Conservation (phyloP, 2,888 invertebrate genomes). For the Synanthedon andrenaeformis region DNA sequence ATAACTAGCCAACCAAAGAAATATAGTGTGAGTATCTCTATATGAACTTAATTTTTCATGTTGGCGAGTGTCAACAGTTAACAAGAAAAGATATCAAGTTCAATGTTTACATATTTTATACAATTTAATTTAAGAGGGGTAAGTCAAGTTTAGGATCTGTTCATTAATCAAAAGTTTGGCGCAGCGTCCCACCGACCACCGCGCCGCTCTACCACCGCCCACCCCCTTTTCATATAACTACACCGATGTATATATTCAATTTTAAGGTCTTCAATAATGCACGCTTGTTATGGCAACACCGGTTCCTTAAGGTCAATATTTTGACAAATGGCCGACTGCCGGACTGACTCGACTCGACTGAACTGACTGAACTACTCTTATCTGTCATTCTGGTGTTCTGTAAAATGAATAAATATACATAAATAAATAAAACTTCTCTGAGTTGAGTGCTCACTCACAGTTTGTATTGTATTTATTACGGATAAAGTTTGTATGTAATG, state of each 20-base stretch:
- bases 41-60: too few relatives aligned
- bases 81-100: constrained; percentile 2
- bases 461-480: constrained; percentile 23
- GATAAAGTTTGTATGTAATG: constrained; percentile 22
- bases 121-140: constrained; percentile 39
- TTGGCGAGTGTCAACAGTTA: neutral
- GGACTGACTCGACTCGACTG: too few relatives aligned
- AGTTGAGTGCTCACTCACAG: constrained; percentile 21
- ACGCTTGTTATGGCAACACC: constrained; percentile 33
- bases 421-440: neutral
- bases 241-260: constrained; percentile 12
- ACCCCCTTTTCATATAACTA: constrained; percentile 38
- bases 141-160: constrained; percentile 61
- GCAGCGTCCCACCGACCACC: constrained; percentile 45
- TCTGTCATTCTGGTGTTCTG: constrained; percentile 33
- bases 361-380: constrained; percentile 7
- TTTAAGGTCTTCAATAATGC: constrained; percentile 44
- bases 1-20: too few relatives aligned
- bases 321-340: constrained; percentile 47
- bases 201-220: constrained; percentile 27
- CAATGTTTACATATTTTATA: constrained; percentile 48
- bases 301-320: constrained; percentile 35
- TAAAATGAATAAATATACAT: neutral
- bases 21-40: too few relatives aligned
- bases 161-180: constrained; percentile 71